These are phyloP conservation scores for Ophion obscuratus DNA, from an alignment of 2,888 invertebrate genomes.

Conservation along the genomic window DNA sequence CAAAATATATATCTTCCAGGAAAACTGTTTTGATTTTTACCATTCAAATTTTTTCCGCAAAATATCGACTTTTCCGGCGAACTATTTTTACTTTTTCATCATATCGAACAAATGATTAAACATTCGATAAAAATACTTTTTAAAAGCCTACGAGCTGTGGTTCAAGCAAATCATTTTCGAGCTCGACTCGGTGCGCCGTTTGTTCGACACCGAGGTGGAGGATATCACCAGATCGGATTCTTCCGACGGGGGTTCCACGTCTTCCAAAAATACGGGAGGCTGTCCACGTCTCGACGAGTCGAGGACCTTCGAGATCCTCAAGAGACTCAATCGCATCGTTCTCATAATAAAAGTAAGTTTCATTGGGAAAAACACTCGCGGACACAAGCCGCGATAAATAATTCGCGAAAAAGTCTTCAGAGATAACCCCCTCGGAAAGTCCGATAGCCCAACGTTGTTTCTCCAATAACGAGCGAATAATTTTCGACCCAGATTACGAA, in stretches of 20 bases:
- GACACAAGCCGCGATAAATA: background rate
- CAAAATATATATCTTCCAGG: no score
- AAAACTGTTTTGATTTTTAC: no score
- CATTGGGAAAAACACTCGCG: background rate
- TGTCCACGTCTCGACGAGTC: conserved; percentile 89
- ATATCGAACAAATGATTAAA: background rate
- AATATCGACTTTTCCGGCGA: no score
- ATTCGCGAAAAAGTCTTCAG: background rate
- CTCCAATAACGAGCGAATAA: background rate
- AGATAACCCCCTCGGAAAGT: background rate
- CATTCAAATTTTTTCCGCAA: no score
- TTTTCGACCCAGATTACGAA: background rate
- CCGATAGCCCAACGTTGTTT: background rate
- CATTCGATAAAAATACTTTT: background rate
- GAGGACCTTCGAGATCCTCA: conserved; percentile 96
- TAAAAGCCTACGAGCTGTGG: conserved; percentile 98
- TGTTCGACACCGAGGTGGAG: conserved; percentile 86
- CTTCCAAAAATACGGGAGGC: conserved; percentile 55
- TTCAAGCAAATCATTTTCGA: conserved; percentile 99
- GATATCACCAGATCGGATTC: conserved; percentile 68
- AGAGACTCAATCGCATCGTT: conserved; percentile 95
- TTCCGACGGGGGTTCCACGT: conserved; percentile 52
- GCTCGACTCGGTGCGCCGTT: conserved; percentile 94
- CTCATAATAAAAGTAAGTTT: conserved; percentile 93
- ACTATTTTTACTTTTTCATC: no score